phyloP scores from a whole-genome alignment of 2,797 vertebrate species.

The Hypotaenidia okinawae region DNA sequence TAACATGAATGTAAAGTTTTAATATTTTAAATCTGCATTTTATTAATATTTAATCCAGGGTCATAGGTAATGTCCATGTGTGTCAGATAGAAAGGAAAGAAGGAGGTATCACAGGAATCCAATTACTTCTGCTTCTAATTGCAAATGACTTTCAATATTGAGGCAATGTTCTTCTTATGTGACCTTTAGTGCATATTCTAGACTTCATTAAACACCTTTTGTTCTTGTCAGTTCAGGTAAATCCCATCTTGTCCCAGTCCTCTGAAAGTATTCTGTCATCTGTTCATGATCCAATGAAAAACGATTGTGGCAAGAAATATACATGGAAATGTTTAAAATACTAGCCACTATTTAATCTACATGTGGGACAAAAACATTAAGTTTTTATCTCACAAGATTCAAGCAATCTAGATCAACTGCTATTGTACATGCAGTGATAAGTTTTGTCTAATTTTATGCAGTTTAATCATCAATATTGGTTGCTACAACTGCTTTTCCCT shows the following conservation, averaged over 20 bases:
- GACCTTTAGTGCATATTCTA: constrained; percentile 72
- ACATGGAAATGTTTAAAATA: neutral
- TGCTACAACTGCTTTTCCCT: neutral
- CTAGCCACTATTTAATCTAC: neutral
- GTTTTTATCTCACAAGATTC: neutral
- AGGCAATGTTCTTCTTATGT: constrained; percentile 65
- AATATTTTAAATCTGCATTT: constrained; percentile 78
- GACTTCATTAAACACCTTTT: constrained; percentile 73
- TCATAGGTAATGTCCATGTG: constrained; percentile 76
- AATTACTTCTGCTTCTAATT: constrained; percentile 75
- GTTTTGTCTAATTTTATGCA: neutral
- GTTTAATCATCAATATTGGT: neutral
- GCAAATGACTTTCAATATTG: constrained; percentile 74
- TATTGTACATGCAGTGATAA: neutral
- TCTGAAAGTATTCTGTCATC: constrained; percentile 32
- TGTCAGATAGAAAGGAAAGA: constrained; percentile 68
- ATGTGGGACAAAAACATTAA: neutral
- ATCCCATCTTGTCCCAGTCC: constrained; percentile 30
- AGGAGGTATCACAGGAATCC: constrained; percentile 69
- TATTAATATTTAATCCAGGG: constrained; percentile 75
- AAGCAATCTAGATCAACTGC: neutral
- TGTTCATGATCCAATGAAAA: constrained; percentile 28
- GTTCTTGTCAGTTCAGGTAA: constrained; percentile 68
- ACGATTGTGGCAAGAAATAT: neutral
- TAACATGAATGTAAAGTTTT: constrained; percentile 76